Evolutionary conservation across 1,140 invertebrate genomes (phyloP), one percentile per base, ranked within the genome.

Genomic region (Drosophila burlai): DNA sequence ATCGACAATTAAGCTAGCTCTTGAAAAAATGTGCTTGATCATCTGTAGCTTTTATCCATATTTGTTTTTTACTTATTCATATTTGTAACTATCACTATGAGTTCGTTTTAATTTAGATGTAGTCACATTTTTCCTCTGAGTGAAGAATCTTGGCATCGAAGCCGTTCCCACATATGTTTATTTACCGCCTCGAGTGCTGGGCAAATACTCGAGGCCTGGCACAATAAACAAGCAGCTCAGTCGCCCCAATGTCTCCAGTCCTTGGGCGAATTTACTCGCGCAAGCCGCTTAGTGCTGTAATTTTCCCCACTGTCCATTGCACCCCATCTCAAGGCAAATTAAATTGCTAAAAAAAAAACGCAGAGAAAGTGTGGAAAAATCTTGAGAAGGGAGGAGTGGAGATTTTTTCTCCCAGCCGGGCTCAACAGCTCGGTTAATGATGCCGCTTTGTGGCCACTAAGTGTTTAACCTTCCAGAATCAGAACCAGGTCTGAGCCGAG

Each of bases 361-460:
- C 55, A 29, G 36, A 24, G 43, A 64, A 77, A 63, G 26, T 46
- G 45, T 36, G 40, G 24, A 61, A 47, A 54, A 52, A 21, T 50
- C 18, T 26, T 31, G 1, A 46, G 50, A 50, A 15, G 1, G 29
- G 21, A 11, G 29, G n/a, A 18, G 49, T 52, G 26, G 16, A n/a
- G 18, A n/a, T 29, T 50, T n/a, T 16, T 8, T 13, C 46, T 26
- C 47, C 34, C 63, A 46, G 26, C 38, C 43, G 24, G 38, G 49
- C 67, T 47, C 75, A 67, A 67, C 34, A 6, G 21, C 36, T 74
- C 62, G 40, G 77, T 89, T 89, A 87, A 87, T 87, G 84, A 87
- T 71, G 84, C 46, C 72, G 84, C 81, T 87, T 87, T 87, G 84
- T 89, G 84, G 81, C 77, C 84, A 87, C 81, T 84, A 84, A 89